Conservation (phyloP, 2,113 vertebrate species). For the Sorex fumeus region DNA sequence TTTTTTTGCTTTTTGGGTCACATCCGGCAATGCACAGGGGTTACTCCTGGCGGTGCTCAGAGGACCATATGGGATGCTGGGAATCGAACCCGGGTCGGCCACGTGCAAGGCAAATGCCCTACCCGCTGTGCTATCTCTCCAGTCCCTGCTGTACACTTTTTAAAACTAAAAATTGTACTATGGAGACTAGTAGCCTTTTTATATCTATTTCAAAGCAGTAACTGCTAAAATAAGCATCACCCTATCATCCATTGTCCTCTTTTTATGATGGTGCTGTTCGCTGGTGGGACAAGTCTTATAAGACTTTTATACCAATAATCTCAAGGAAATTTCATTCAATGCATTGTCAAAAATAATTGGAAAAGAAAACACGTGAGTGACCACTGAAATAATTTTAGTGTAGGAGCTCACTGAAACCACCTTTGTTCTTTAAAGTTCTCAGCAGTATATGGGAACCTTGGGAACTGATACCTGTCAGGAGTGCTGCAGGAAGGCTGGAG, state of each 20-base stretch:
- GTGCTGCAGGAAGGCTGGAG: constrained; percentile 52
- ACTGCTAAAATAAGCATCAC: not conserved
- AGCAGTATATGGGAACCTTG: not conserved
- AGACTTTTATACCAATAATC: not conserved
- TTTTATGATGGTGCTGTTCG: not conserved
- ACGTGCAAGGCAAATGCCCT: too few species aligned
- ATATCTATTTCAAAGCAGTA: constrained; percentile 24
- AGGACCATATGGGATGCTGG: too few species aligned
- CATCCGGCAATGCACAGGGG: too few species aligned
- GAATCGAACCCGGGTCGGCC: too few species aligned
- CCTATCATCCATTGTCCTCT: not conserved
- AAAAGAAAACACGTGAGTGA: not conserved
- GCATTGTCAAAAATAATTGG: not conserved
- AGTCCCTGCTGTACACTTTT: too few species aligned
- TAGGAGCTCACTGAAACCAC: constrained; percentile 5
- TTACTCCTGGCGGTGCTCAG: too few species aligned
- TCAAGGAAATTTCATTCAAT: constrained; percentile 43
- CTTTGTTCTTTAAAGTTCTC: not conserved
- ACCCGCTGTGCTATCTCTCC: too few species aligned
- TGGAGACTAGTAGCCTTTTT: not conserved
- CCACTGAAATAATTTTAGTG: constrained; percentile 36
- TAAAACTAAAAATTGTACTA: not conserved
- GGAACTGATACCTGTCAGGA: constrained; percentile 24
- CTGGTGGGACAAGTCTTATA: constrained; percentile 36
- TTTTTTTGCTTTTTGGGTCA: too few species aligned